Evolutionary conservation across 2,113 vertebrate genomes (phyloP).

Genomic region (Dicerorhinus sumatrensis): DNA sequence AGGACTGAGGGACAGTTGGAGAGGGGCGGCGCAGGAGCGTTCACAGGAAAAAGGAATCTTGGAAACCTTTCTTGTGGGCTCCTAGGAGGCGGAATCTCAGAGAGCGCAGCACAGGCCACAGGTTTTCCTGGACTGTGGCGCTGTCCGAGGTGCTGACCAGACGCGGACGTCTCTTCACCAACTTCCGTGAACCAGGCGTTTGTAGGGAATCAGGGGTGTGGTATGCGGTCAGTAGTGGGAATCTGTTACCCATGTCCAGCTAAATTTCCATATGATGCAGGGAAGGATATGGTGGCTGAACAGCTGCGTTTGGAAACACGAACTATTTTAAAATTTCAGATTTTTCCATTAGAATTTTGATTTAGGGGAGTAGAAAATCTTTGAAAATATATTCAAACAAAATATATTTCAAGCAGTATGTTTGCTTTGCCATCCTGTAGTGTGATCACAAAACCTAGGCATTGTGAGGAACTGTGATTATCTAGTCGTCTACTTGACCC

Average conservation of each 20-base stretch:
- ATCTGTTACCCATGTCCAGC: background rate
- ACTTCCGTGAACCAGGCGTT: background rate
- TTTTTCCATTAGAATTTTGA: conserved; percentile 31
- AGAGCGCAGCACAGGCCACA: rapidly evolving
- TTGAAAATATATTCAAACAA: conserved; percentile 19
- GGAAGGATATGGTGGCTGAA: background rate
- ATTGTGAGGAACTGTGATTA: background rate
- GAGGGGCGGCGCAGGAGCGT: rapidly evolving
- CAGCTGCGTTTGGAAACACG: background rate
- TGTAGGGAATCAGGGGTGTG: background rate
- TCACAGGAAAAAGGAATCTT: background rate
- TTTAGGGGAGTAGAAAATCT: conserved; percentile 22
- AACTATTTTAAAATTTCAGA: background rate
- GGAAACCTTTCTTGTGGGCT: background rate
- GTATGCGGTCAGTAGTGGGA: rapidly evolving
- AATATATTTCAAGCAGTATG: background rate
- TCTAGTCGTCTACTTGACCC: background rate
- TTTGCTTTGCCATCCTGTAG: background rate
- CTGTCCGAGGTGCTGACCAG: conserved; percentile 73
- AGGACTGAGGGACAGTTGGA: background rate
- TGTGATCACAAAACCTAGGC: background rate
- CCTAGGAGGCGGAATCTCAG: background rate
- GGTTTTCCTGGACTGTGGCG: rapidly evolving
- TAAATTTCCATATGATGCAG: background rate
- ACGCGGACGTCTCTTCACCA: rapidly evolving